Evolutionary conservation across 2,888 invertebrate species (phyloP).

Genomic region (Nymphalis urticae): DNA sequence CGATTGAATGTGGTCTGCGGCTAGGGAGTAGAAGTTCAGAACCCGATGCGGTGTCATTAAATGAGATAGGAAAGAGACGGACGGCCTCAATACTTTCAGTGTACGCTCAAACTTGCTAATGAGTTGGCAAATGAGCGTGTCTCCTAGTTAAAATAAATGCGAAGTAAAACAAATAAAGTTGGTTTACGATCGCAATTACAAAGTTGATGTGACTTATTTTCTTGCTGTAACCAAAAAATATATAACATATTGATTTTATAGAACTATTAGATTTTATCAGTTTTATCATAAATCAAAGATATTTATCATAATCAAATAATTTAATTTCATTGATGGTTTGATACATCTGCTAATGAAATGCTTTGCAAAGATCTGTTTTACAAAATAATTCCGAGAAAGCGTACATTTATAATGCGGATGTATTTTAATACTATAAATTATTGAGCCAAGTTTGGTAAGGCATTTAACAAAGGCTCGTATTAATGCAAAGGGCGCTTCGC

Average conservation of each 20-base stretch:
- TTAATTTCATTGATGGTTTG: too few relatives aligned
- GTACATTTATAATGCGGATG: conserved; percentile 26
- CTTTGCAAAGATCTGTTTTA: neutral
- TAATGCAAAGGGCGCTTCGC: conserved; percentile 64
- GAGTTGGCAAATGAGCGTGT: conserved; percentile 40
- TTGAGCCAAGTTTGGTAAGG: conserved; percentile 44
- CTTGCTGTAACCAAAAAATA: neutral
- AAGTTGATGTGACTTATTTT: neutral
- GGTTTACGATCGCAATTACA: conserved; percentile 6
- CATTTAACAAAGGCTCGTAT: conserved; percentile 47
- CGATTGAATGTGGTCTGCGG: conserved; percentile 73
- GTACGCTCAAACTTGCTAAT: conserved; percentile 38
- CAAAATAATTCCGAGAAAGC: neutral
- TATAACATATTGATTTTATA: too few relatives aligned
- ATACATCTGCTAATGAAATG: too few relatives aligned
- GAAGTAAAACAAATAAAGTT: conserved; percentile 25
- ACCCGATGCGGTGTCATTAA: conserved; percentile 57
- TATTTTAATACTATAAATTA: conserved; percentile 32
- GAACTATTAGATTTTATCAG: too few relatives aligned
- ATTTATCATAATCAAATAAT: too few relatives aligned
- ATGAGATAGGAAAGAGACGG: conserved; percentile 45
- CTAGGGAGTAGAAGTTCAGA: conserved; percentile 45
- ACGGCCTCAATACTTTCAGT: conserved; percentile 41
- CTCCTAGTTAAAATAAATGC: conserved; percentile 34
- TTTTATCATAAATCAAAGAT: too few relatives aligned